Percentiles rank a stretch among this genome's conserved stretches.
Evolutionary conservation across 2,797 vertebrate genomes (phyloP).

Genomic region (Sciaenops ocellatus): DNA sequence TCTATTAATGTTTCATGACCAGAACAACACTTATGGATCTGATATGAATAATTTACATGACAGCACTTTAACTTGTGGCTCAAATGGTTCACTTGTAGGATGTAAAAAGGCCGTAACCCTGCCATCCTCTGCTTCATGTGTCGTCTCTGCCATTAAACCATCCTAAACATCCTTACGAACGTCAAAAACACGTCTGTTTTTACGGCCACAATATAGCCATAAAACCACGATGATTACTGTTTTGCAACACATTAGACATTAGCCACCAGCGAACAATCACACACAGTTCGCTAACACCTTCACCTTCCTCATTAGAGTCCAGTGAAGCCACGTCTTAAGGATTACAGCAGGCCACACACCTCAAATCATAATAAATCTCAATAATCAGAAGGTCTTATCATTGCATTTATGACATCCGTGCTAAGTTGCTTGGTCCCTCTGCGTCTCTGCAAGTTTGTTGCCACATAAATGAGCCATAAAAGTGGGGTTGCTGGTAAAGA

Average conservation of each 20-base stretch:
- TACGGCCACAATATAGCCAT: conserved; percentile 75
- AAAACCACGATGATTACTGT: conserved; percentile 65
- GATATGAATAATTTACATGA: conserved; percentile 42
- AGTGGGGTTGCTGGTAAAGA: conserved; percentile 81
- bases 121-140: not conserved
- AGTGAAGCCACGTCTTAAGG: conserved; percentile 23
- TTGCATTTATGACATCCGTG: conserved; percentile 60
- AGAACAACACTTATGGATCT: conserved; percentile 12
- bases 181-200: conserved; percentile 61
- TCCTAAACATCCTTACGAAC: conserved; percentile 47
- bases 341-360: conserved; percentile 47
- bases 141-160: conserved; percentile 18
- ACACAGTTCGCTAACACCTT: conserved; percentile 38
- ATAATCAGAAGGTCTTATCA: conserved; percentile 60
- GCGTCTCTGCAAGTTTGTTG: conserved; percentile 71
- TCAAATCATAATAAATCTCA: conserved; percentile 46
- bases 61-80: conserved; percentile 29
- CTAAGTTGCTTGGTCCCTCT: conserved; percentile 66
- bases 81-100: conserved; percentile 2
- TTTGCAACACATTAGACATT: conserved; percentile 68
- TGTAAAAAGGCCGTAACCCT: too few species aligned
- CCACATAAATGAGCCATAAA: conserved; percentile 84
- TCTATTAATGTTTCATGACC: conserved; percentile 34
- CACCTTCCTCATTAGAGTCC: conserved; percentile 42
- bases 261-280: conserved; percentile 50